A percentile compares a stretch with the other conserved stretches of the same genome.
Evolutionary conservation across 2,113 vertebrate species (phyloP).

Genomic region (Vicugna pacos): DNA sequence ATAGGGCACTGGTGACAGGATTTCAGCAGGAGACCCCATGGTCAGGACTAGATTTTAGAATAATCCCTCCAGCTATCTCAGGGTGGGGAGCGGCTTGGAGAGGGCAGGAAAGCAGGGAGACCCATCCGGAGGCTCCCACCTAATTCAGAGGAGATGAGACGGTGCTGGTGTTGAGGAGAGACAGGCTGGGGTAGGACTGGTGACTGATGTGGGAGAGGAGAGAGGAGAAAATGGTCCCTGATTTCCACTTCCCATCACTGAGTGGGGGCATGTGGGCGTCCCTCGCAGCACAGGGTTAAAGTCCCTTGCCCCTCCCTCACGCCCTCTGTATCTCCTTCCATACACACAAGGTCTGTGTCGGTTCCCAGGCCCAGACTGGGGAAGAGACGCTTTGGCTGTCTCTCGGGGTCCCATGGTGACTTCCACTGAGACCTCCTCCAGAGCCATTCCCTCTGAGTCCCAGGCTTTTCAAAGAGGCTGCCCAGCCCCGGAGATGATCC

Average conservation of each 20-base stretch:
- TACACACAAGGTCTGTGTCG: neutral
- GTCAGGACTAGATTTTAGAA: neutral
- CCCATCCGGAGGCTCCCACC: neutral
- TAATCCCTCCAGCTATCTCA: neutral
- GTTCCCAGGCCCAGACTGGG: neutral
- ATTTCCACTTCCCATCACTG: neutral
- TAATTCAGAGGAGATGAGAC: neutral
- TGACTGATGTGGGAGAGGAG: neutral
- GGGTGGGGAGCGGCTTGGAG: neutral
- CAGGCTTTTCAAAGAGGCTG: neutral
- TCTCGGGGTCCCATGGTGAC: neutral
- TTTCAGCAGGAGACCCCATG: neutral
- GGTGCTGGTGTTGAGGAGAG: no score
- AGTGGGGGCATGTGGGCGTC: neutral
- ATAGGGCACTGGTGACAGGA: accelerated
- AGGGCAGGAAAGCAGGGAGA: neutral
- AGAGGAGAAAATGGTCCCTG: neutral
- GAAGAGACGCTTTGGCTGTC: neutral
- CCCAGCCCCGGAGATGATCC: neutral
- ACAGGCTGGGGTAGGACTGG: neutral
- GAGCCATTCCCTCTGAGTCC: neutral
- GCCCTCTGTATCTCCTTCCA: neutral
- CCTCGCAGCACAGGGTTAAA: neutral
- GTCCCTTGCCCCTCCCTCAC: neutral
- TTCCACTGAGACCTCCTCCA: neutral